A percentile compares a stretch with the other conserved stretches of the same genome.
Conservation (phyloP, 2,888 invertebrate species). For the Orthosia gracilis region DNA sequence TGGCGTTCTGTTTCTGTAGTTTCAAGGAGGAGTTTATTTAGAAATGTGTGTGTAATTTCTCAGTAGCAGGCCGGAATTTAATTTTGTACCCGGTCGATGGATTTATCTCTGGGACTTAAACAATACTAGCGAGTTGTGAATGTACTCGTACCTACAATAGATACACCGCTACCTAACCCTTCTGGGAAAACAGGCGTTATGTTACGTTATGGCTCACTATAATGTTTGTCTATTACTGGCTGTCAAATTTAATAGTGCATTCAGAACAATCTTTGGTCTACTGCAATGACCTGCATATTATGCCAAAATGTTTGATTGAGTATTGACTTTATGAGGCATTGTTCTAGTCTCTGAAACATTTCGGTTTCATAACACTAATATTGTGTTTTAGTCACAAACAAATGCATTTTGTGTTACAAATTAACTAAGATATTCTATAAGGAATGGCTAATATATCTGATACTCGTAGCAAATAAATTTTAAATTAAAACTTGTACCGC, state of each 20-base stretch:
- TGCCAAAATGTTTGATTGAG: constrained; percentile 42
- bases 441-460: background rate
- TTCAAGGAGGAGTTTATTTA: too few relatives aligned
- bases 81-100: too few relatives aligned
- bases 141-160: background rate
- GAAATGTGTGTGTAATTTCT: too few relatives aligned
- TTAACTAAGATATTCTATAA: background rate
- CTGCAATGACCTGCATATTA: background rate
- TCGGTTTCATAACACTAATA: constrained; percentile 25
- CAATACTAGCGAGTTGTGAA: too few relatives aligned
- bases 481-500: background rate
- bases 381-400: constrained; percentile 15
- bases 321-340: constrained; percentile 44
- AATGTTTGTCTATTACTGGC: constrained; percentile 6
- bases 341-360: constrained; percentile 28
- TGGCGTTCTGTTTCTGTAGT: too few relatives aligned
- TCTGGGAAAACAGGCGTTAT: background rate
- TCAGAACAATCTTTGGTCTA: constrained; percentile 29
- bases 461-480: background rate
- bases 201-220: background rate
- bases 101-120: too few relatives aligned
- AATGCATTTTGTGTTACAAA: constrained; percentile 12
- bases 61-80: too few relatives aligned
- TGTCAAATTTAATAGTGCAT: constrained; percentile 15
- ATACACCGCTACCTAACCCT: background rate